phyloP scores from a whole-genome alignment of 2,888 invertebrate genomes.

The Molorchus minor region DNA sequence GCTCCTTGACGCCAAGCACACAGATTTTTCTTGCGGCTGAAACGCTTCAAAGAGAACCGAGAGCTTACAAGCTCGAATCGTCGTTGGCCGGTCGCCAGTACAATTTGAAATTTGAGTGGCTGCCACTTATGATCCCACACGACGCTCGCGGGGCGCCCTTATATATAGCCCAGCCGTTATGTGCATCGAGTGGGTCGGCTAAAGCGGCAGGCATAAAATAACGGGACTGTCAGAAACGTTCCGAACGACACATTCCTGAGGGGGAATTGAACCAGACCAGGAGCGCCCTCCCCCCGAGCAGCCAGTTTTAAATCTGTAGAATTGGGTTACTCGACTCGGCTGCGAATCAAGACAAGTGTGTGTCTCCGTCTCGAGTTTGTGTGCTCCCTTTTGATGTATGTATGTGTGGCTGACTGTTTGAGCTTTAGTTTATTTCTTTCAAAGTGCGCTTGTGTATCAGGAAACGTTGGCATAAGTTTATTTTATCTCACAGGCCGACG shows the following conservation, averaged over 20 bases:
- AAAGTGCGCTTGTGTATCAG: no score
- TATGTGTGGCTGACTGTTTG: no score
- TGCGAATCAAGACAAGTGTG: constrained; percentile 5
- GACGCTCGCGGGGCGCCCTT: background rate
- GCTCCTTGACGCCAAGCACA: background rate
- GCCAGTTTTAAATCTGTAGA: constrained; percentile 6
- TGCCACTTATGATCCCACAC: constrained; percentile 13
- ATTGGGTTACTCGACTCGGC: constrained; percentile 13
- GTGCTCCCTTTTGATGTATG: no score
- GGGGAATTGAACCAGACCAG: constrained; percentile 14
- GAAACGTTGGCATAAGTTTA: no score
- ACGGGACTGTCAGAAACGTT: constrained; percentile 5
- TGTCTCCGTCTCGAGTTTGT: background rate
- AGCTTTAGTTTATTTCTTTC: no score
- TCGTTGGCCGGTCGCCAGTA: constrained; percentile 9
- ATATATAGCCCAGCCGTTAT: background rate
- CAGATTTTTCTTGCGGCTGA: constrained; percentile 3
- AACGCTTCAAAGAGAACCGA: background rate
- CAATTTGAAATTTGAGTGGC: constrained; percentile 11
- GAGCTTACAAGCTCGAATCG: background rate
- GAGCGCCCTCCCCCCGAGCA: background rate
- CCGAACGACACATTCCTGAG: constrained; percentile 6
- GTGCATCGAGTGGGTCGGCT: constrained; percentile 14
- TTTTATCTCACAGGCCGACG: no score
- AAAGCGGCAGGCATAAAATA: background rate